Evolutionary conservation across 2,113 vertebrate species (phyloP), one percentile per base, ranked within the genome.

Genomic region (Etheostoma cragini): DNA sequence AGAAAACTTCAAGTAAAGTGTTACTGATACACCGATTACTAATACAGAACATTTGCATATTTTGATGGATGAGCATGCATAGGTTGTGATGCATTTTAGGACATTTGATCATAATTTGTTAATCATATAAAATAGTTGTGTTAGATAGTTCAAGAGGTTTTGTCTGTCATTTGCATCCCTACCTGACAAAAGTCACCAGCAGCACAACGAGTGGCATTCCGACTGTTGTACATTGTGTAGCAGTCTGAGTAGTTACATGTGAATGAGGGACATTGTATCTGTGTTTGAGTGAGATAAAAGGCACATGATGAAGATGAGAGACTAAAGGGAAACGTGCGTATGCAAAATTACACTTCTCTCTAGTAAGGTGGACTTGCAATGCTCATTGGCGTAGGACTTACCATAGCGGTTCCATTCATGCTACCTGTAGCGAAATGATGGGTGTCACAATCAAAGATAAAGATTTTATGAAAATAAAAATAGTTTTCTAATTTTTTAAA

Each of bases 151-250:
- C 13, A 54, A 49, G 14, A 65, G 2, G n/a, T 75, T 73, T 75
- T 71, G 22, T 5, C 1, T 46, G 16, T 57, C 10, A 46, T 69
- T 77, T 17, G 24, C 30, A 30, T 16, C 45, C 80, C 49, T 93
- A 96, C 95, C 95, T 95, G 85, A 85, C 95, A 96, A 17, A 14
- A 86, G 42, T n/a, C 14, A 14, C 19, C 21, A 70, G 64, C 0
- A 16, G n/a, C 0, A 64, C 95, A 96, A 4, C 1, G 0, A 11
- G 72, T 90, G 11, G 13, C 6, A 21, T 87, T 94, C 12, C 46
- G 46, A 62, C 61, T 93, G 24, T 2, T 77, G 72, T 90, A 94
- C 82, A 89, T 83, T 19, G 17, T 58, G 77, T 93, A 92, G 85
- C 95, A 96, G 16, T 88, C 67, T 0, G 93, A 83, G 62, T 69